Evolutionary conservation across 2,888 invertebrate species (phyloP), one percentile per base, ranked within the genome.

Genomic region (Calameuta pallipes): DNA sequence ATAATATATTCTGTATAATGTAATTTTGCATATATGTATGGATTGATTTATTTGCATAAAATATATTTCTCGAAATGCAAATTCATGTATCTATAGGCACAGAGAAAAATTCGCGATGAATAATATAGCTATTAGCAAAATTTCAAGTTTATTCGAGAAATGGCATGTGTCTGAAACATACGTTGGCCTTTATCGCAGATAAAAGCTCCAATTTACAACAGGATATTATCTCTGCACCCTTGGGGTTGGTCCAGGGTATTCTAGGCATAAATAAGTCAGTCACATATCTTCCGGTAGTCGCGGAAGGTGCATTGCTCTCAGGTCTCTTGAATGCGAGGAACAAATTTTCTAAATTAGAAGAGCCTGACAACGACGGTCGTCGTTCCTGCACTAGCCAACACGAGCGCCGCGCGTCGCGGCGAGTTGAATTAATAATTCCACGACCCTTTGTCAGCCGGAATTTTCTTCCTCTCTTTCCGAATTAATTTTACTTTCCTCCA

Each of bases 321-420:
- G 23, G 56, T 56, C 56, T 56, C 56, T 56, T 56, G 56, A 78
- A 78, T 78, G 69, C 75, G 41, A 73, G 78, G 78, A 75, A 75
- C 75, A 78, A 78, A 78, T 78, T 78, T 56, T 31, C 75, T 73
- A 78, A 78, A 78, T 78, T 78, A 78, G 73, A 73, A 37, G 74
- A 11, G 31, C 68, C 76, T 74, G 79, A 76, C 76, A 56, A 35
- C 69, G 37, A 75, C 74, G 76, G 76, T 41, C 73, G 74, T 37
- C 76, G 74, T 30, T 69, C 34, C 75, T 75, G 41, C 75, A 37
- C 56, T 15, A 56, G 56, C 56, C 56, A 23, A 23, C 56, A 9
- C 23, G 23, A 1, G 9, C 23, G 56, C 9, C 9, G 23, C 9
- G 23, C 23, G 56, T 23, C 23, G 23, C 56, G 6, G 56, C 1